These are phyloP conservation scores for Vulpes ferrilata DNA, from an alignment of 2,113 vertebrate species.

Conservation along the genomic window DNA sequence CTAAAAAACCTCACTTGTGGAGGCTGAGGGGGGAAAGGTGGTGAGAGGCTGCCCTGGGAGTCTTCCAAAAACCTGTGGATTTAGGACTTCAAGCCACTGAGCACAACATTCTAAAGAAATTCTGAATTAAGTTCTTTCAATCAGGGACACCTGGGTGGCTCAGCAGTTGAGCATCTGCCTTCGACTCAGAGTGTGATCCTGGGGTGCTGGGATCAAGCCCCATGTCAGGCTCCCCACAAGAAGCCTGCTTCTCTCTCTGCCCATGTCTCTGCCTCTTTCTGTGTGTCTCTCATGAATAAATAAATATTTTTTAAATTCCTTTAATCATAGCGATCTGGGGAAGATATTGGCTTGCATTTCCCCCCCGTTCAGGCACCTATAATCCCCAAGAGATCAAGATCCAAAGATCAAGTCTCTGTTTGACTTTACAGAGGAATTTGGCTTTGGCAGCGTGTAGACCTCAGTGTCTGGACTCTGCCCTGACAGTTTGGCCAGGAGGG, in stretches of 20 bases:
- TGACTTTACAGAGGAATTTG: background rate
- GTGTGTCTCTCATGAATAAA: too few species aligned
- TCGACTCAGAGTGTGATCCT: too few species aligned
- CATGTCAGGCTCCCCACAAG: too few species aligned
- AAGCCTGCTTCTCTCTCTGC: too few species aligned
- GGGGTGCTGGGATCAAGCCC: too few species aligned
- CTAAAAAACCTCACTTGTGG: background rate
- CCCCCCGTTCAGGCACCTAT: background rate
- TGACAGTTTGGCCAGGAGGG: background rate
- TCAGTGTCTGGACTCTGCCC: background rate
- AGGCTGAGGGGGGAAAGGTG: rapidly evolving
- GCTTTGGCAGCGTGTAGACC: background rate
- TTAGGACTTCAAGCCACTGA: background rate
- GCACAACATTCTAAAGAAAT: background rate
- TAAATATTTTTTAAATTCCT: background rate
- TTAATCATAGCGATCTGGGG: background rate
- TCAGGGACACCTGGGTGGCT: too few species aligned
- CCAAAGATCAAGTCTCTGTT: background rate
- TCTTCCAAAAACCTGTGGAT: background rate
- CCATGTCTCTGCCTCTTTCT: too few species aligned
- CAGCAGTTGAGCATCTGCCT: too few species aligned
- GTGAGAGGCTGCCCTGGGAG: background rate
- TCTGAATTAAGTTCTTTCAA: background rate
- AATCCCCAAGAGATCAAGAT: background rate
- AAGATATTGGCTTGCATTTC: background rate